Evolutionary conservation across 2,888 invertebrate species (phyloP).

Genomic region (Pristionchus exspectatus): DNA sequence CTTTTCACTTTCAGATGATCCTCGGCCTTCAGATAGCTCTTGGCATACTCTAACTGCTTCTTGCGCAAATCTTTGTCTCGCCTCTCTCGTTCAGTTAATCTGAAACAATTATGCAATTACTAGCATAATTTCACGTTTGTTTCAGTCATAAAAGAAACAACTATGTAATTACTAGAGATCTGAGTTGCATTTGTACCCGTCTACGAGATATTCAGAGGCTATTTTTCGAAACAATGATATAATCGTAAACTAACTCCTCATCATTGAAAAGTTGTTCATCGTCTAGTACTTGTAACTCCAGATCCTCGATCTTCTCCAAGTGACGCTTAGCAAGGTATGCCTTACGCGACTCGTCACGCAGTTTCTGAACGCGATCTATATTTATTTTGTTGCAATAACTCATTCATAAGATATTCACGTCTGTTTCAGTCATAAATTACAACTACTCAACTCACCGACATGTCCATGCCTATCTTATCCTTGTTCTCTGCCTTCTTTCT

Average conservation of each 20-base stretch:
- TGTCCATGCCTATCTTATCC: constrained; percentile 60
- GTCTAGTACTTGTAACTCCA: constrained; percentile 94
- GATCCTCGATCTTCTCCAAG: constrained; percentile 94
- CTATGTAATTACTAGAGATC: not conserved
- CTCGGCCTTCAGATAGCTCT: constrained; percentile 92
- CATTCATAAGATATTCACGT: not conserved
- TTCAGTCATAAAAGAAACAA: constrained; percentile 69
- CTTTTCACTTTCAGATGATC: constrained; percentile 23
- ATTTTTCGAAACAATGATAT: not conserved
- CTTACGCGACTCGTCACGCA: constrained; percentile 92
- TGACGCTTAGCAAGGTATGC: constrained; percentile 96
- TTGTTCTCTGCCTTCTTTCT: constrained; percentile 80
- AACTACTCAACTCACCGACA: constrained; percentile 58
- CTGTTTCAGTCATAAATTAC: not conserved
- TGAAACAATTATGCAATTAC: constrained; percentile 79
- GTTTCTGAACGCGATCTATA: constrained; percentile 83
- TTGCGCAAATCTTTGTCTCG: constrained; percentile 92
- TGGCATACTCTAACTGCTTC: constrained; percentile 90
- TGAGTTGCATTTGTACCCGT: too few species aligned
- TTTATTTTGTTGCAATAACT: not conserved
- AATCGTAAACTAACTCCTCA: constrained; percentile 83
- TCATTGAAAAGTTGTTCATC: constrained; percentile 96
- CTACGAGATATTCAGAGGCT: too few species aligned
- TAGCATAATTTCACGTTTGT: too few species aligned
- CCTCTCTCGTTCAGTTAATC: constrained; percentile 90